Evolutionary conservation across 1,140 invertebrate species (phyloP).

Genomic region (Drosophila mojavensis): DNA sequence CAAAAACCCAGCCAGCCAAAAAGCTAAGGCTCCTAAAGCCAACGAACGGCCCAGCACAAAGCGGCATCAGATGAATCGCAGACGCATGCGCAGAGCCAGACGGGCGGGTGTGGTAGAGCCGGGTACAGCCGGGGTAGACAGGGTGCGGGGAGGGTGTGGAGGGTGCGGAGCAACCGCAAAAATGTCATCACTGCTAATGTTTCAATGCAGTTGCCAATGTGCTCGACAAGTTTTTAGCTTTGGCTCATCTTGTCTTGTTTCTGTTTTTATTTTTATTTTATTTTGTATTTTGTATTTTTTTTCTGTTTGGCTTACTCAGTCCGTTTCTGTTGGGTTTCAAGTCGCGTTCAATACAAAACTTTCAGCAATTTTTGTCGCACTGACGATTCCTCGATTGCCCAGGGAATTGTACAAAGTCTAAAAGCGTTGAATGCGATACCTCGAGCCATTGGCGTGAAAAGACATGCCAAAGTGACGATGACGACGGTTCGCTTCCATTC

Average conservation of each 20-base stretch:
- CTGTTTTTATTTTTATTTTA: background rate
- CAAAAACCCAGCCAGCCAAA: slow-evolving; percentile 38
- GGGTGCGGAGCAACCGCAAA: slow-evolving; percentile 59
- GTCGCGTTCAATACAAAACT: slow-evolving; percentile 61
- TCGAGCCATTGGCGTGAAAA: slow-evolving; percentile 63
- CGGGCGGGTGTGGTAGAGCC: background rate
- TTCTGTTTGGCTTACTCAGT: slow-evolving; percentile 30
- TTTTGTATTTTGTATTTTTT: background rate
- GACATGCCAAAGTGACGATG: slow-evolving; percentile 68
- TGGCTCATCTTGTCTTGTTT: slow-evolving; percentile 40
- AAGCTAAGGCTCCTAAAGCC: slow-evolving; percentile 34
- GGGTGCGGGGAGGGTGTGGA: background rate
- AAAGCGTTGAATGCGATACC: slow-evolving; percentile 83
- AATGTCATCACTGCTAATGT: slow-evolving; percentile 84
- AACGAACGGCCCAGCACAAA: slow-evolving; percentile 34
- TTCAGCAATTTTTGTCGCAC: slow-evolving; percentile 66
- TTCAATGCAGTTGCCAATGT: slow-evolving; percentile 74
- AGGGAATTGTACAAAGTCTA: slow-evolving; percentile 54
- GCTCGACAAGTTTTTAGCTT: slow-evolving; percentile 52
- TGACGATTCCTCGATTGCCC: slow-evolving; percentile 37
- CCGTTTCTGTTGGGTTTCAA: slow-evolving; percentile 36
- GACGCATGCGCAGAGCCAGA: background rate
- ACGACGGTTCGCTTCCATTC: slow-evolving; percentile 16
- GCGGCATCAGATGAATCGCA: slow-evolving; percentile 47
- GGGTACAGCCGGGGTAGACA: background rate